Base-by-base conservation (phyloP, 2,113 vertebrate genomes). In the Hypocryptadius cinnamomeus region DNA sequence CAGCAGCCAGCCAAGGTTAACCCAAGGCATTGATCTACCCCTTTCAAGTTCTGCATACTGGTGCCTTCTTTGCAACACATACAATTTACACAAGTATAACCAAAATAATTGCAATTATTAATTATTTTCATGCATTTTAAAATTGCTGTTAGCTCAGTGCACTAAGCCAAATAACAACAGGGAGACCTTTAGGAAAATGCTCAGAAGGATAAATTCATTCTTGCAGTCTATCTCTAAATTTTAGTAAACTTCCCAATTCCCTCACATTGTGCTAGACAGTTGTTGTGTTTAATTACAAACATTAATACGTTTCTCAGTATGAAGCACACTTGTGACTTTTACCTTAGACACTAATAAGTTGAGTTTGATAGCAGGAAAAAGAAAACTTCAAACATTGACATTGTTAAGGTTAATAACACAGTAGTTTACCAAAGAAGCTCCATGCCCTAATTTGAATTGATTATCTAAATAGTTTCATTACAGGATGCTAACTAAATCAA, bases 251-350 rank as follows among this genome's bases (percentile, higher is more conserved):
- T 69, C 27, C 39, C 40, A 86, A 14, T n/a, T 81, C 51, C 19
- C 68, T 82, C 70, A 53, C 35, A 13, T 53, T 60, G 35, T 63
- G 56, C 35, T 85, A 64, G 59, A 30, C 63, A 44, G 28, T 89
- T 89, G 54, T 72, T 79, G 50, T 91, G 76, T 85, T 94, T 95
- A 87, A 93, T 48, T 96, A 59, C 5, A 10, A 23, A 51, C 63
- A 69, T 91, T 68, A 90, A 87, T 93, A 73, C 6, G 33, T 93
- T 95, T 96, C 44, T 92, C 59, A 82, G 64, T 77, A 37, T 84
- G 91, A 93, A 90, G 18, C 13, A 10, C n/a, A 60, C 45, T 87
- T 73, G 19, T 79, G 80, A 25, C 59, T 93, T 85, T 65, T 73
- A 80, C 50, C 61, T 79, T 61, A 82, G 74, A 78, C 68, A 64